Conservation (phyloP, 2,888 invertebrate genomes). For the Lottia gigantea region DNA sequence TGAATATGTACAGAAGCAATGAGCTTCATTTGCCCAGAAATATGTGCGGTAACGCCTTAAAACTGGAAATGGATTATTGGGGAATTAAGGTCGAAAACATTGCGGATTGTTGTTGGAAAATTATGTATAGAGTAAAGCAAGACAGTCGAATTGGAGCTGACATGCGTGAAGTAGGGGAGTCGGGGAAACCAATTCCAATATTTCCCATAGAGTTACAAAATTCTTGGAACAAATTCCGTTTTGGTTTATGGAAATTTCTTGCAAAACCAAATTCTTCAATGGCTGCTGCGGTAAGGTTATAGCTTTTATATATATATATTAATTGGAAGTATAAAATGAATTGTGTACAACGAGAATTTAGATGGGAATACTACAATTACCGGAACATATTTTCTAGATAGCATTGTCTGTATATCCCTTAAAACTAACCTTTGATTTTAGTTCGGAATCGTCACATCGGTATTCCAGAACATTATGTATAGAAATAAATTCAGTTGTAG, state of each 20-base stretch:
- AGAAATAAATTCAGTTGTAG: too few relatives aligned
- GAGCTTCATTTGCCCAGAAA: slow-evolving; percentile 50
- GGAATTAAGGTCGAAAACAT: slow-evolving; percentile 42
- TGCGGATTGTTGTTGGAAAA: slow-evolving; percentile 48
- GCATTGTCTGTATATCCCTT: too few relatives aligned
- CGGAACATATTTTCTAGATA: too few relatives aligned
- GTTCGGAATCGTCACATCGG: too few relatives aligned
- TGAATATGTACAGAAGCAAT: slow-evolving; percentile 46
- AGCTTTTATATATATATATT: too few relatives aligned
- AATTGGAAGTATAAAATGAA: too few relatives aligned
- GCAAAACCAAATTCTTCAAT: slow-evolving; percentile 37
- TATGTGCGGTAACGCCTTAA: slow-evolving; percentile 46
- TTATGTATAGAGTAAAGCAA: slow-evolving; percentile 31
- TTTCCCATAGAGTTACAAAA: background rate
- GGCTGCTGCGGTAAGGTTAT: slow-evolving; percentile 35
- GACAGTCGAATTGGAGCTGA: slow-evolving; percentile 34
- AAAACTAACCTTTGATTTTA: too few relatives aligned
- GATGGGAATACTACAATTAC: too few relatives aligned
- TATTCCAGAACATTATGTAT: too few relatives aligned
- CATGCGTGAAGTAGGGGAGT: slow-evolving; percentile 19
- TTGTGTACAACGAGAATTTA: too few relatives aligned
- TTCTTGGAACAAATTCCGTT: background rate
- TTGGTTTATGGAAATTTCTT: slow-evolving; percentile 37
- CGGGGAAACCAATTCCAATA: background rate
- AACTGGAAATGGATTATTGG: slow-evolving; percentile 52